Base-by-base conservation (phyloP, 2,797 vertebrate genomes). In the Acipenser ruthenus region DNA sequence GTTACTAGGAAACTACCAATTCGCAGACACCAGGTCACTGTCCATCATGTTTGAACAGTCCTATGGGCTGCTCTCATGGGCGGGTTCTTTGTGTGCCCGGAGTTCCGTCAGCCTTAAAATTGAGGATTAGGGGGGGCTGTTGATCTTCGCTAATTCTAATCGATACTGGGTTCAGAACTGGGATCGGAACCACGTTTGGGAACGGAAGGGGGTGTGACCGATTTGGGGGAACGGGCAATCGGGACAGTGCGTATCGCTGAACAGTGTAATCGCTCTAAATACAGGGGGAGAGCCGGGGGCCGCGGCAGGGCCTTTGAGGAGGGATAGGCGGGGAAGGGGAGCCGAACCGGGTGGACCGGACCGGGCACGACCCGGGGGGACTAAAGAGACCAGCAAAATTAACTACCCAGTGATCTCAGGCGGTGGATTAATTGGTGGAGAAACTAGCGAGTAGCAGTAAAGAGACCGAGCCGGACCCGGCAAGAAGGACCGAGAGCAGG, bases 101-200 rank as follows among this genome's bases (percentile, higher is more conserved):
- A 90, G 89, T 89, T 89, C 83, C 84, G 80, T 88, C 83, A 87
- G 80, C 77, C 84, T 87, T 85, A 82, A 55, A 82, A 75, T 75
- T 80, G 72, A 83, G 88, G 88, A 90, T 90, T 91, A 88, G 87
- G 84, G 82, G 68, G 79, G 68, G 84, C 83, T 85, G 82, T 85
- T 87, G 89, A 86, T 87, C 79, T 81, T 76, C 82, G 82, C 77
- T 83, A 78, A 76, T 80, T 76, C 62, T 71, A 63, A 65, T 73
- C 72, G 72, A 63, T 60, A 69, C 67, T 60, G 75, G 73, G 72
- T 79, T 74, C 73, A 67, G 73, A 71, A 74, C 78, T 84, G 78
- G 73, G 71, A 66, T 71, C 73, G 64, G 73, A 74, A 66, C 69
- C 73, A 60, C 73, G 64, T 70, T 73, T 61, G 49, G 49, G 49